phyloP scores from a whole-genome alignment of 2,113 vertebrate genomes.

The Hydropotes inermis region DNA sequence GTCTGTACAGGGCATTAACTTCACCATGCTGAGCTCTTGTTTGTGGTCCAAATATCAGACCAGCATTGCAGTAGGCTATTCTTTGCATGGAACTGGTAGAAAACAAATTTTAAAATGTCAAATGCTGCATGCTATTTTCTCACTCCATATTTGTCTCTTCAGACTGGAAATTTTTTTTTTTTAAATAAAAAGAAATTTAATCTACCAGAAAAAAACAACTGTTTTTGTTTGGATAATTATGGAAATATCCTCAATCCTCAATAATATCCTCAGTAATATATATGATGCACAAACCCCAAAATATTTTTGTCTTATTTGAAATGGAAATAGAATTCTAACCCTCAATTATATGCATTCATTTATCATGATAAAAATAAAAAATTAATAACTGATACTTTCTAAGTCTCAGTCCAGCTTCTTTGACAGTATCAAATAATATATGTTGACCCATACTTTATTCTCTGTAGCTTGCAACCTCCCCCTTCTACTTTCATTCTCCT shows the following conservation, averaged over 20 bases:
- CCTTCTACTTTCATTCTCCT: background rate
- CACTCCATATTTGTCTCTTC: background rate
- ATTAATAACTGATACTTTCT: background rate
- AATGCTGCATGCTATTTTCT: slow-evolving; percentile 15
- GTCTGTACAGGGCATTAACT: background rate
- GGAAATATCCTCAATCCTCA: background rate
- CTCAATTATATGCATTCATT: background rate
- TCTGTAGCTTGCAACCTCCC: background rate
- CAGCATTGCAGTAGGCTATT: background rate
- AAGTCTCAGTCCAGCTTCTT: background rate
- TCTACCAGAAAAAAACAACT: background rate
- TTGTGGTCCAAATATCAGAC: slow-evolving; percentile 17
- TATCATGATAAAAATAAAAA: background rate
- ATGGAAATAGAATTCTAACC: background rate
- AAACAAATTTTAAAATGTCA: slow-evolving; percentile 57
- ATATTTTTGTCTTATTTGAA: background rate
- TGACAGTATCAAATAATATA: background rate
- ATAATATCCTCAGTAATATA: background rate
- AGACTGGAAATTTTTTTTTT: background rate
- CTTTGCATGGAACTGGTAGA: background rate
- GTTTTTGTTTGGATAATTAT: background rate
- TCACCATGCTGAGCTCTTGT: background rate
- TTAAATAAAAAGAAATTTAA: background rate
- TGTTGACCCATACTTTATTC: background rate
- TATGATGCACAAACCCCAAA: background rate